Conservation (phyloP, 2,797 vertebrate genomes). For the Acomys russatus region DNA sequence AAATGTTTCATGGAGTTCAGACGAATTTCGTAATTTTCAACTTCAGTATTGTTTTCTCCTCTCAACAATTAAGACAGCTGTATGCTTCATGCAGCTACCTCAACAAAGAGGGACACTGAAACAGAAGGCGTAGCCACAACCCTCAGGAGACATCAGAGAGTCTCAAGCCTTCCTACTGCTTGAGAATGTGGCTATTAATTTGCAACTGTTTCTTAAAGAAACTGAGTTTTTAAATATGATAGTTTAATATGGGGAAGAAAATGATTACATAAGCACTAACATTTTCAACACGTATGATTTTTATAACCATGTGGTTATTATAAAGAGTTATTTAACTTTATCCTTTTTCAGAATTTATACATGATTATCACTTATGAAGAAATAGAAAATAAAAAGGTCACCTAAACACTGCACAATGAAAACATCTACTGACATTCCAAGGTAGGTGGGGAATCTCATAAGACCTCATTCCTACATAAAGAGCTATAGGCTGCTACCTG, state of each 20-base stretch:
- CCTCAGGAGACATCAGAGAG: rapidly evolving
- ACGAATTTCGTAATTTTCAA: background rate
- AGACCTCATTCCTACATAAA: background rate
- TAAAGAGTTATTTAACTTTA: too few species aligned
- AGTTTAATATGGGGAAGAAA: too few species aligned
- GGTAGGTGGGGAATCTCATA: background rate
- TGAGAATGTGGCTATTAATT: too few species aligned
- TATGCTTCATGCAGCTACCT: background rate
- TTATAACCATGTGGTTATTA: too few species aligned
- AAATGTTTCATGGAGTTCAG: background rate
- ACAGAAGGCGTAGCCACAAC: rapidly evolving
- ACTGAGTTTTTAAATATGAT: too few species aligned
- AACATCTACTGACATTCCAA: background rate
- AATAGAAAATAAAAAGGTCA: background rate
- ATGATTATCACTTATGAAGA: background rate
- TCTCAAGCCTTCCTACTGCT: background rate
- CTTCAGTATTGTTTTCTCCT: background rate
- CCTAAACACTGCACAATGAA: background rate
- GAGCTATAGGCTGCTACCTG: too few species aligned
- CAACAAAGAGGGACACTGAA: rapidly evolving
- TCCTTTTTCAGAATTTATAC: too few species aligned
- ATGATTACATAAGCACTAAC: too few species aligned
- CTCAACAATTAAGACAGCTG: rapidly evolving
- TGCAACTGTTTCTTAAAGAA: background rate
- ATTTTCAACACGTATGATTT: too few species aligned